Conservation (phyloP, 2,797 vertebrate genomes). For the Sternarchorhynchus goeldii region DNA sequence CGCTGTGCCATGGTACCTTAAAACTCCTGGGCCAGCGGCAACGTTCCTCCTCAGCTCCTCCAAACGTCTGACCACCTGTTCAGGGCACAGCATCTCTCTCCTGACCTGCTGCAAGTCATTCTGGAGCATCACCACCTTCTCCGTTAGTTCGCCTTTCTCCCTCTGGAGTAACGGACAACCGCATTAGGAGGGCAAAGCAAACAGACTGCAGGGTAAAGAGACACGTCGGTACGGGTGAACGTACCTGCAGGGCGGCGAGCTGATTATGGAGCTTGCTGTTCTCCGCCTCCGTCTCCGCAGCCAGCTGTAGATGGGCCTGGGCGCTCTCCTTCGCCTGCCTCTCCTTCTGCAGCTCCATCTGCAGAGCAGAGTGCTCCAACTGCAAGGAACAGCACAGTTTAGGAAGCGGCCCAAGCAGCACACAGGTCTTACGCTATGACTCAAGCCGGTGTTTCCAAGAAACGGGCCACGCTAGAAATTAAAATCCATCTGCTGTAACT, state of each 20-base stretch:
- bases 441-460: too few relatives aligned
- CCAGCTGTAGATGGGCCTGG: conserved; percentile 69
- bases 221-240: neutral
- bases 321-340: conserved; percentile 74
- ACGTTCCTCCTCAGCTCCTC: conserved; percentile 72
- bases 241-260: conserved; percentile 77
- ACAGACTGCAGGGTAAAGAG: neutral
- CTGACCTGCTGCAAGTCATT: conserved; percentile 70
- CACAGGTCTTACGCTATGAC: too few relatives aligned
- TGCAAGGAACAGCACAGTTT: conserved; percentile 47
- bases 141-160: conserved; percentile 75
- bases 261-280: conserved; percentile 71
- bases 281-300: conserved; percentile 74
- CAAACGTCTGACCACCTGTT: conserved; percentile 71
- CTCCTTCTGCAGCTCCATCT: conserved; percentile 78
- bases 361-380: conserved; percentile 77
- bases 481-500: too few relatives aligned
- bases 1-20: conserved; percentile 62
- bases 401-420: neutral
- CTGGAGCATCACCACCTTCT: conserved; percentile 75
- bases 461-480: too few relatives aligned
- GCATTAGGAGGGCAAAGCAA: neutral
- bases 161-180: conserved; percentile 64
- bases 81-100: conserved; percentile 70
- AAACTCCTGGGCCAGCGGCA: conserved; percentile 67